Evolutionary conservation across 2,888 invertebrate species (phyloP).

Genomic region (Sphecodes monilicornis): DNA sequence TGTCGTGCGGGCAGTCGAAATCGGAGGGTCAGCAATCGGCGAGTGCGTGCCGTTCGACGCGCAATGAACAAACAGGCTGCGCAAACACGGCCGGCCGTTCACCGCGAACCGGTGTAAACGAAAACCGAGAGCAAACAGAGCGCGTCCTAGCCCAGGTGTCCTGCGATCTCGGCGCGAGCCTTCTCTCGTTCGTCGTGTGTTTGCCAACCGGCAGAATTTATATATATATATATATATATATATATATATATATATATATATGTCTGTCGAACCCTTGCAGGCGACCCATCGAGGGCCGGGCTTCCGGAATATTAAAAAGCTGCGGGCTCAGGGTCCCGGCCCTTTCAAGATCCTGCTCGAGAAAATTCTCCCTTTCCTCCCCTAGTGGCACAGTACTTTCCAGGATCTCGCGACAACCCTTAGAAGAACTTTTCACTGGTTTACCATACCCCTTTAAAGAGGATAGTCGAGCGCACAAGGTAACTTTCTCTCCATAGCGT

Average conservation of each 20-base stretch:
- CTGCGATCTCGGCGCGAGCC: conserved; percentile 1
- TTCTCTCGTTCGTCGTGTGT: conserved; percentile 9
- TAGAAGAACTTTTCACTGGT: too few relatives aligned
- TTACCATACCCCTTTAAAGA: too few relatives aligned
- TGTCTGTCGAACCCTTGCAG: not conserved
- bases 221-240: too few relatives aligned
- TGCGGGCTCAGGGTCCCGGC: not conserved
- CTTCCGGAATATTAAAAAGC: not conserved
- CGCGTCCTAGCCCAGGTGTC: conserved; percentile 14
- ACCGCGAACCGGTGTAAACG: conserved; percentile 50
- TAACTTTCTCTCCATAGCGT: too few relatives aligned
- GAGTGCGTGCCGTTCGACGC: conserved; percentile 14
- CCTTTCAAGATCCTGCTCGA: not conserved
- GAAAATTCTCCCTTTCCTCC: not conserved
- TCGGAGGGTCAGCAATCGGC: conserved; percentile 3
- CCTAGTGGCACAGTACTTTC: not conserved
- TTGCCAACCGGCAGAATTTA: conserved; percentile 8
- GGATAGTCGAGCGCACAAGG: too few relatives aligned
- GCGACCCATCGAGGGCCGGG: not conserved
- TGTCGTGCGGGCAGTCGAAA: not conserved
- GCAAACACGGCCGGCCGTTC: conserved; percentile 37
- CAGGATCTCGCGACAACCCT: not conserved
- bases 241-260: too few relatives aligned
- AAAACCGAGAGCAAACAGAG: conserved; percentile 40
- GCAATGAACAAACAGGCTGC: conserved; percentile 49